A percentile compares a stretch with the other conserved stretches of the same genome.
phyloP scores from a whole-genome alignment of 1,140 invertebrate genomes.

The Drosophila willistoni region DNA sequence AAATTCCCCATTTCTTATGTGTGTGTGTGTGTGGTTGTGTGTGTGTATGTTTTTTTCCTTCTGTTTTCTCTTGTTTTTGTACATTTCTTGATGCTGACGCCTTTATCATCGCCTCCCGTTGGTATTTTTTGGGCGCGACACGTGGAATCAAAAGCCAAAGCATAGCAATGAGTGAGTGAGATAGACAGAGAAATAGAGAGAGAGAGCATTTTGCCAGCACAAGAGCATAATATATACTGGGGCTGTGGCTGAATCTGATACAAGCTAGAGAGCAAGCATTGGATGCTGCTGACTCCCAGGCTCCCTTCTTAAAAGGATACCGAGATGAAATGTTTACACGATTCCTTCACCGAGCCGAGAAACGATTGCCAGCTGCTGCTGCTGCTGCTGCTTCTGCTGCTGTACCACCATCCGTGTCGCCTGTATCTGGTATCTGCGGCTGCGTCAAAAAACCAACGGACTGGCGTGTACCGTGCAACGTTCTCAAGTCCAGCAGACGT shows the following conservation, averaged over 20 bases:
- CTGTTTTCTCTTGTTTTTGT: neutral
- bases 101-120: neutral
- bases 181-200: neutral
- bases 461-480: conserved; percentile 28
- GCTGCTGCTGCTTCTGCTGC: too few species aligned
- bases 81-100: conserved; percentile 20
- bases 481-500: conserved; percentile 68
- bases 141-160: conserved; percentile 31
- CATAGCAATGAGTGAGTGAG: neutral
- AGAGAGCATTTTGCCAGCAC: neutral
- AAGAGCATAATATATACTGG: conserved; percentile 1
- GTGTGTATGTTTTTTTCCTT: too few species aligned
- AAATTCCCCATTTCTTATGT: conserved; percentile 5
- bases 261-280: neutral
- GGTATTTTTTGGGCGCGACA: conserved; percentile 41
- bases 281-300: conserved; percentile 19
- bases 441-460: conserved; percentile 29
- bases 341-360: neutral
- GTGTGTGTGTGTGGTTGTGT: too few species aligned
- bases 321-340: neutral
- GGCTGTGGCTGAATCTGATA: conserved; percentile 24
- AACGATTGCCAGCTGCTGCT: conserved; percentile 20
- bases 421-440: conserved; percentile 36
- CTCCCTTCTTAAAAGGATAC: neutral
- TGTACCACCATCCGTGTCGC: conserved; percentile 1